phyloP scores from a whole-genome alignment of 2,113 vertebrate species.

The Rhipidura dahli region DNA sequence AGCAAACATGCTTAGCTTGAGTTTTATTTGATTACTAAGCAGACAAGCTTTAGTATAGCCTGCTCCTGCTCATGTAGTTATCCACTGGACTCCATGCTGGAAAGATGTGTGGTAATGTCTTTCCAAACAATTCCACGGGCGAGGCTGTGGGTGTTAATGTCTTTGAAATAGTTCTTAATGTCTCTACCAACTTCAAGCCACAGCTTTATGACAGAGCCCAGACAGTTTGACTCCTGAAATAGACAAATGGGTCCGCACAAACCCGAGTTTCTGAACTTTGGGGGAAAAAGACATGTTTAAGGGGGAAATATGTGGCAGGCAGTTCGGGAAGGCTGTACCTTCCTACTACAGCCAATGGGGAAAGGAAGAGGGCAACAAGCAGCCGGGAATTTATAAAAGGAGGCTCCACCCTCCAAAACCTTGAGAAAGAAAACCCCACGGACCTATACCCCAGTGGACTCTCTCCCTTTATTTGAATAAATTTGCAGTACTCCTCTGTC shows the following conservation, averaged over 20 bases:
- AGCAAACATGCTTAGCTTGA: not conserved
- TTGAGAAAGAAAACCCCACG: not conserved
- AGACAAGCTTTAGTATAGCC: not conserved
- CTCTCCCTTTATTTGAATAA: not conserved
- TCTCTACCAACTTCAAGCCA: not conserved
- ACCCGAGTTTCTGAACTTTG: not conserved
- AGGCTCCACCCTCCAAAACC: fast-evolving
- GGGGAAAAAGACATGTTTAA: not conserved
- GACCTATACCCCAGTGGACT: fast-evolving
- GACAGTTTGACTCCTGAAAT: not conserved
- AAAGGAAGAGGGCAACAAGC: not conserved
- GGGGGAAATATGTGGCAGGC: not conserved
- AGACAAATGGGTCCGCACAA: not conserved
- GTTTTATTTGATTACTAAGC: not conserved
- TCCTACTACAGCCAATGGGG: not conserved
- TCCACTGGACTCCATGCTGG: not conserved
- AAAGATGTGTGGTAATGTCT: not conserved
- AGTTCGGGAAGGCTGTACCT: not conserved
- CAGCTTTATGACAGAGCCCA: not conserved
- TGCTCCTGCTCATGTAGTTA: fast-evolving
- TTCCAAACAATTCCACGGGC: not conserved
- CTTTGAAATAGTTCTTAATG: not conserved
- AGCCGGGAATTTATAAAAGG: fast-evolving
- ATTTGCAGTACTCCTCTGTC: not conserved
- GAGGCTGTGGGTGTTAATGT: not conserved